Percentiles rank a stretch among this genome's conserved stretches.
Evolutionary conservation across 2,888 invertebrate genomes (phyloP).

Genomic region (Tenthredo livida): DNA sequence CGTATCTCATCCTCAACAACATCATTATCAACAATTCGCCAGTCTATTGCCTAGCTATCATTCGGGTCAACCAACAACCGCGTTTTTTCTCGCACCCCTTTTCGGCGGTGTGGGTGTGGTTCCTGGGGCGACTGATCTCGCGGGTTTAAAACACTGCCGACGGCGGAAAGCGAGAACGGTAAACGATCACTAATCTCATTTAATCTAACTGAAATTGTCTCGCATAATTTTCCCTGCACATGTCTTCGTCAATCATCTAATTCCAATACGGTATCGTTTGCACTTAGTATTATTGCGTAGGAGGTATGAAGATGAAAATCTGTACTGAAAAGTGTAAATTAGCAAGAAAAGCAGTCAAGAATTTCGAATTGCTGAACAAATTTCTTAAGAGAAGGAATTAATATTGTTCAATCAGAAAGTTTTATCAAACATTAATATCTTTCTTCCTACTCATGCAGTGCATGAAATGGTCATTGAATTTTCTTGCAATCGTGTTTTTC

Average conservation of each 20-base stretch:
- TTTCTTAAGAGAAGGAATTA: too few species aligned
- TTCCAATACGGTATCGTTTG: background rate
- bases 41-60: slow-evolving; percentile 69
- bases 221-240: background rate
- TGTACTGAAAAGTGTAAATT: background rate
- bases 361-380: background rate
- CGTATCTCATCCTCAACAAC: slow-evolving; percentile 69
- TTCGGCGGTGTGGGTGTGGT: slow-evolving; percentile 82
- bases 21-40: slow-evolving; percentile 73
- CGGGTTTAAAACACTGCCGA: slow-evolving; percentile 94
- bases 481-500: background rate
- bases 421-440: too few species aligned
- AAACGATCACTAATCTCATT: slow-evolving; percentile 58
- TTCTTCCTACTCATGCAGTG: too few species aligned
- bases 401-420: too few species aligned
- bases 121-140: slow-evolving; percentile 74
- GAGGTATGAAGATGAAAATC: background rate
- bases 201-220: background rate
- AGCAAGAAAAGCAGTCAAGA: background rate
- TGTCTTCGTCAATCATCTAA: background rate
- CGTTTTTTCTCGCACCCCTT: slow-evolving; percentile 79
- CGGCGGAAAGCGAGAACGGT: slow-evolving; percentile 97
- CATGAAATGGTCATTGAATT: too few species aligned
- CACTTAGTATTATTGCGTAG: background rate
- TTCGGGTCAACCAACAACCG: slow-evolving; percentile 70